Evolutionary conservation across 2,797 vertebrate species (phyloP), one percentile per base, ranked within the genome.

Genomic region (Hypotaenidia okinawae): DNA sequence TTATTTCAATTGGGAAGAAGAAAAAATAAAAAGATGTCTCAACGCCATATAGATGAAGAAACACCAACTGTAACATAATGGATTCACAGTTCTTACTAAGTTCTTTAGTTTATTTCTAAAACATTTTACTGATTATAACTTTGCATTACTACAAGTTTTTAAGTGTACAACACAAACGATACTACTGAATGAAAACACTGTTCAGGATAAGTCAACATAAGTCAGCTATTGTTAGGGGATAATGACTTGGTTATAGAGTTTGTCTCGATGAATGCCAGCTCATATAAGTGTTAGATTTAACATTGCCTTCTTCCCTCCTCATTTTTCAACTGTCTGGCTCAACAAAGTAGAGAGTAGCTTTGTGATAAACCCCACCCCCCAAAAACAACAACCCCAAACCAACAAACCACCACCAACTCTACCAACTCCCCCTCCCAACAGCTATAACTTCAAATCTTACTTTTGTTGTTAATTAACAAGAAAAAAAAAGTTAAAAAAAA

Each of bases 391-490:
- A 16, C 3, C 23, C 51, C 25, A 52, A 52, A 52, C 51, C 37
- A 78, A 73, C 47, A 83, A 89, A 32, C 32, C 27, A 49, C 55
- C 45, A 23, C 30, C 16, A 70, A 22, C 21, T 23, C 32, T 16
- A 23, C 30, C 16, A 70, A 22, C 21, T 23, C 32, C 18, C 30
- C 21, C 27, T 52, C 19, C 18, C 22, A 72, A 28, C 37, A 84
- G 32, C 69, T 47, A 80, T 41, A 80, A 86, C 32, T 75, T 93
- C 73, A 93, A 85, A 83, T 73, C 74, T 90, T 91, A 91, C 39
- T 84, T 76, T 77, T 47, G n/a, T 87, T 82, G 82, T 87, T 88
- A 94, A 81, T 61, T 85, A 91, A 89, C 83, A 80, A 83, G 84
- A 91, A 47, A 37, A 37, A 37, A 37, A 37, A 37, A 10, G 10